Conservation (phyloP, 2,113 vertebrate species). For the Echinops telfairi region DNA sequence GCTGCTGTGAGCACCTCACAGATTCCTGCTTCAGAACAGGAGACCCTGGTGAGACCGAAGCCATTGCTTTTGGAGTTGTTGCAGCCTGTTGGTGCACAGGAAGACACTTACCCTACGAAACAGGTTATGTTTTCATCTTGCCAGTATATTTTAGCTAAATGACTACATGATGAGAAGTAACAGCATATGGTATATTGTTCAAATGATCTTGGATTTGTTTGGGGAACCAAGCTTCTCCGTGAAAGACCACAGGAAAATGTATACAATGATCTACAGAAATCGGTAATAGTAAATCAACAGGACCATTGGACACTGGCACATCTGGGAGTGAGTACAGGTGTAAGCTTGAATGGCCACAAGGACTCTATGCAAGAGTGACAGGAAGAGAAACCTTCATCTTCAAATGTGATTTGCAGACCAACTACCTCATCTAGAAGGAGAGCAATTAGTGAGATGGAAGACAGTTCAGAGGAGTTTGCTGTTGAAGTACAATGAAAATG, state of each 20-base stretch:
- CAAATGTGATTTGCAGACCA: conserved; percentile 73
- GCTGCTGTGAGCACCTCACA: no score
- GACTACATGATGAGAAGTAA: conserved; percentile 97
- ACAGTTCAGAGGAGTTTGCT: no score
- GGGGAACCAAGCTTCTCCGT: conserved; percentile 98
- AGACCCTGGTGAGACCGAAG: conserved; percentile 89
- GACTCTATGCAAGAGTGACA: conserved; percentile 80
- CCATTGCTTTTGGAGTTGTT: conserved; percentile 89
- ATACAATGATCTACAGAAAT: conserved; percentile 97
- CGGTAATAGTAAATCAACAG: conserved; percentile 90
- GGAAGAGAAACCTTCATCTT: conserved; percentile 85
- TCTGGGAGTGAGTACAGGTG: conserved; percentile 79
- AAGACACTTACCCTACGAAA: conserved; percentile 94
- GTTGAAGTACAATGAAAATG: no score
- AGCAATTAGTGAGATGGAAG: conserved; percentile 86
- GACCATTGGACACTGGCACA: conserved; percentile 80
- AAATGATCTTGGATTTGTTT: conserved; percentile 94
- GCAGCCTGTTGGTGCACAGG: conserved; percentile 91
- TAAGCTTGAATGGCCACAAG: conserved; percentile 85
- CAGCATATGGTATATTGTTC: conserved; percentile 98
- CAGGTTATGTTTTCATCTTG: conserved; percentile 99
- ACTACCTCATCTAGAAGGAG: conserved; percentile 86
- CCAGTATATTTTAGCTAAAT: conserved; percentile 98
- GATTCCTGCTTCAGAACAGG: no score
- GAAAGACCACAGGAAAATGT: conserved; percentile 96